These are phyloP conservation scores for Syritta pipiens DNA, from an alignment of 2,888 invertebrate genomes.

Conservation along the genomic window DNA sequence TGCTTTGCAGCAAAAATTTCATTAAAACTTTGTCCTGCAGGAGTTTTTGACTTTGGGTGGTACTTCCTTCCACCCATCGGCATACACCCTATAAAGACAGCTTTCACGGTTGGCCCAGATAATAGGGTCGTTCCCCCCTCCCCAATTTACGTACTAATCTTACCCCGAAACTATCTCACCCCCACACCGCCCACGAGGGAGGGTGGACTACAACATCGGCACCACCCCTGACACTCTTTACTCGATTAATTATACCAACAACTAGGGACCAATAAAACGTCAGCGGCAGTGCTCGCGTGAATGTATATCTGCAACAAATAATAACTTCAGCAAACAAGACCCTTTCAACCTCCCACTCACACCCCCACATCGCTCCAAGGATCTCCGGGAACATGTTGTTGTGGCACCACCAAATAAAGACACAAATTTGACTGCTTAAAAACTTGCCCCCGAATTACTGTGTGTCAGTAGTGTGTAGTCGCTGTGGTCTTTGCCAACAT, in stretches of 20 bases:
- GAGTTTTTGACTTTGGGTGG: constrained; percentile 42
- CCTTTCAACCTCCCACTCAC: constrained; percentile 2
- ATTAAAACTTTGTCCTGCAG: constrained; percentile 62
- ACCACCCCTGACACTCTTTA: constrained; percentile 38
- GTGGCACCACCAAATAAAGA: constrained; percentile 56
- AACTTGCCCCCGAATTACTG: constrained; percentile 58
- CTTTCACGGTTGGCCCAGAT: constrained; percentile 41
- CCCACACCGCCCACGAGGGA: background rate
- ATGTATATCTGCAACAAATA: constrained; percentile 52
- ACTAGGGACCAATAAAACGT: constrained; percentile 39
- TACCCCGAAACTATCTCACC: background rate
- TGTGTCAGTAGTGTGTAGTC: constrained; percentile 20
- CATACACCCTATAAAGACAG: no score
- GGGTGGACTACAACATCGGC: constrained; percentile 1
- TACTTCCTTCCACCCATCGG: no score
- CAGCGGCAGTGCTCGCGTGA: constrained; percentile 2
- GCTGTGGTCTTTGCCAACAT: constrained; percentile 33
- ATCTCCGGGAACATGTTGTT: constrained; percentile 28
- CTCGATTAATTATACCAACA: constrained; percentile 41
- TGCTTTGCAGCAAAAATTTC: constrained; percentile 61
- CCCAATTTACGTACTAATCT: no score
- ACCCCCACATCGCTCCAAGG: background rate
- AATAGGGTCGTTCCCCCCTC: constrained; percentile 28
- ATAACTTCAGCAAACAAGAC: constrained; percentile 59
- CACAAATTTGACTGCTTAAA: constrained; percentile 60